phyloP scores from a whole-genome alignment of 2,797 vertebrate species.

The Leptatherina wallacei region DNA sequence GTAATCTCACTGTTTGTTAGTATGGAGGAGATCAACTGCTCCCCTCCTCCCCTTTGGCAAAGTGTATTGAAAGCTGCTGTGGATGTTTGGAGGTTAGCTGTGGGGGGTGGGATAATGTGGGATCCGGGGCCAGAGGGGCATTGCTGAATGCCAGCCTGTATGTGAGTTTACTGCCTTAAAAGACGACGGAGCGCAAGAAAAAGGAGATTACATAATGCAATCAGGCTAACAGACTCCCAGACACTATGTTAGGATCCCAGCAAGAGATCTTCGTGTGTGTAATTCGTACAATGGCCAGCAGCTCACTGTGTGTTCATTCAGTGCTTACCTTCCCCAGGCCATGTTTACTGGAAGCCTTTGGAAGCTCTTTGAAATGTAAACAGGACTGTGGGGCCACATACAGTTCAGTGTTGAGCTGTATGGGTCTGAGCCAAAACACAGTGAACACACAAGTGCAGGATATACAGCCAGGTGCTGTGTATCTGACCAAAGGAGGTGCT shows the following conservation, averaged over 20 bases:
- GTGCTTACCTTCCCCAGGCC: constrained; percentile 58
- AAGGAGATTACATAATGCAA: constrained; percentile 64
- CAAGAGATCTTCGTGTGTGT: constrained; percentile 42
- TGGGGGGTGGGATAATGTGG: constrained; percentile 42
- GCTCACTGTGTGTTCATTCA: constrained; percentile 50
- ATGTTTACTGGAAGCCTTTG: constrained; percentile 68
- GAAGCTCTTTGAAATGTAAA: constrained; percentile 77
- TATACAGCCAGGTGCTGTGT: constrained; percentile 67
- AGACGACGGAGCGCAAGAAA: constrained; percentile 45
- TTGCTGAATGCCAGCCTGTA: constrained; percentile 48
- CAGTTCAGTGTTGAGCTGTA: constrained; percentile 57
- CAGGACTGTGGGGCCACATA: constrained; percentile 61
- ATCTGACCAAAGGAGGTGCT: constrained; percentile 67
- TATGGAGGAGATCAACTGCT: constrained; percentile 58
- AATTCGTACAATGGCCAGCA: constrained; percentile 50
- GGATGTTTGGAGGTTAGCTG: constrained; percentile 66
- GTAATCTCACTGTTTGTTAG: constrained; percentile 64
- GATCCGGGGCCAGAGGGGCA: constrained; percentile 47
- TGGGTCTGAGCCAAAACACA: constrained; percentile 44
- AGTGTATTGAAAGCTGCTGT: constrained; percentile 57
- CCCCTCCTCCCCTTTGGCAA: constrained; percentile 32
- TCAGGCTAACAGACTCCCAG: constrained; percentile 48
- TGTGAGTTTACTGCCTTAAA: constrained; percentile 58
- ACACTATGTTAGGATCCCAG: constrained; percentile 41
- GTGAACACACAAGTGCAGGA: constrained; percentile 47